Base-by-base conservation (phyloP, 2,113 vertebrate genomes). In the Colossoma macropomum region DNA sequence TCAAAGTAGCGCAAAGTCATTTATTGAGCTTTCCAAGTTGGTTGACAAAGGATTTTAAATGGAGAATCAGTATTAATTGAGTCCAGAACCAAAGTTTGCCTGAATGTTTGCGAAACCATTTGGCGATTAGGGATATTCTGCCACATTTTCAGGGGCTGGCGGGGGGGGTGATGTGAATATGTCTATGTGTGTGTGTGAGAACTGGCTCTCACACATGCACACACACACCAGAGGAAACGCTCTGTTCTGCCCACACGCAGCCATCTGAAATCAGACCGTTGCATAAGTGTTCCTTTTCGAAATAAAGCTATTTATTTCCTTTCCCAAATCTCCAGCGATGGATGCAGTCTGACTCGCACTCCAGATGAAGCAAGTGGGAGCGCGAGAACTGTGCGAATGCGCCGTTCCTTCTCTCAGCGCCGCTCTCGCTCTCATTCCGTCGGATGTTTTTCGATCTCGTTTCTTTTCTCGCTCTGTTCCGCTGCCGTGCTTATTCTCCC, bases 301-400 rank as follows among this genome's bases (percentile, higher is more conserved):
- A 87, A 79, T 65, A 75, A 75, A 85, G 72, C 52, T 77, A 77
- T 85, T 85, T 83, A 83, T 85, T 83, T 83, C 63, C 69, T 38
- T 84, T 34, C n/a, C 63, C 45, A 87, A 85, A 82, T 77, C 78
- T 59, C 73, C n/a, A 30, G 16, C 81, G 76, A 85, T 79, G 86
- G 70, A 79, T 78, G 48, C 52, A 27, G 79, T 83, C 77, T 74
- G 80, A 79, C 76, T 56, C 23, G 77, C 54, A 45, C 66, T 82
- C 59, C 56, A n/a, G 80, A 87, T 56, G 60, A 79, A 79, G 30
- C 17, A 25, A 68, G 54, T 73, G 32, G 80, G 76, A 71, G 65
- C 59, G 5, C 15, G 25, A 85, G 76, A 78, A 63, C 83, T 23
- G 77, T 69, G 56, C 28, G 73, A 62, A 66, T 41, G 72, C 59